Evolutionary conservation across 2,113 vertebrate species (phyloP).

Genomic region (Pomatorhinus ruficollis): DNA sequence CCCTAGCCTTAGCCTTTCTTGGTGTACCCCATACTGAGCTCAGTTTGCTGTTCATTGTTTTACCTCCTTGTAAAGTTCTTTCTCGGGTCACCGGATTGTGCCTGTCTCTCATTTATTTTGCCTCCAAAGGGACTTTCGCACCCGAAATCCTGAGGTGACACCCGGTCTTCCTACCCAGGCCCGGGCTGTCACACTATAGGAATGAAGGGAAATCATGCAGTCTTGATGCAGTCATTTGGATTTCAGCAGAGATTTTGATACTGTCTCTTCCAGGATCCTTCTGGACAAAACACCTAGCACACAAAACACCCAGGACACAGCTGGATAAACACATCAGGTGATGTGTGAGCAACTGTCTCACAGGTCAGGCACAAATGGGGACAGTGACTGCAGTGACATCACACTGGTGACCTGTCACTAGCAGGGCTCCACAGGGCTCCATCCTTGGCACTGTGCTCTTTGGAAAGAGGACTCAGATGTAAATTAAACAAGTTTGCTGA

Average conservation of each 20-base stretch:
- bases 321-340: neutral
- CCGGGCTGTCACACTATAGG: neutral
- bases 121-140: neutral
- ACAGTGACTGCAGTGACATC: neutral
- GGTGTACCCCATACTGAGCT: neutral
- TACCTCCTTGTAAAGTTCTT: neutral
- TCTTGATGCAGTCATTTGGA: neutral
- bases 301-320: no score
- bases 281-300: no score
- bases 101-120: neutral
- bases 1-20: neutral
- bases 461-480: neutral
- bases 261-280: neutral
- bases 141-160: neutral
- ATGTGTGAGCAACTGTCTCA: neutral
- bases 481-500: neutral
- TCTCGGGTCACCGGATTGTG: neutral
- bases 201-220: neutral
- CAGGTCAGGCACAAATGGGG: rapidly evolving
- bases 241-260: neutral
- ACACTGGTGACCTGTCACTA: neutral
- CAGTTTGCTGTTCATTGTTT: neutral
- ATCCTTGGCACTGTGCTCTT: neutral
- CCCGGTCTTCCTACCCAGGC: neutral
- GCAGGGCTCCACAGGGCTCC: rapidly evolving